A percentile compares a stretch with the other conserved stretches of the same genome.
Conservation (phyloP, 2,888 invertebrate genomes). For the Andrena haemorrhoa region DNA sequence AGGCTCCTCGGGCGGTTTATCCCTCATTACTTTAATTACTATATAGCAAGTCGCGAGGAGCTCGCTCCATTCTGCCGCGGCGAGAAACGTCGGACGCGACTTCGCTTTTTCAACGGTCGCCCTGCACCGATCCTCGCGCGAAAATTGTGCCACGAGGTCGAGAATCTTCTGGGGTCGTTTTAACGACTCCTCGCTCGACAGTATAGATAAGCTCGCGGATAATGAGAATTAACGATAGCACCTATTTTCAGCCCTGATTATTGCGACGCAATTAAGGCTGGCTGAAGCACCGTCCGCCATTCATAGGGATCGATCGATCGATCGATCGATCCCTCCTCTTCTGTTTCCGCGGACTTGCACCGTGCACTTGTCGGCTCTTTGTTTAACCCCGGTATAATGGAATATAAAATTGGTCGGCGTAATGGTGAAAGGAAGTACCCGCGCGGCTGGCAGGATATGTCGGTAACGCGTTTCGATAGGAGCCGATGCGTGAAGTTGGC, state of each 20-base stretch:
- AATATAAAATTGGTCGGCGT: background rate
- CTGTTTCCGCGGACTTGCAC: too few relatives aligned
- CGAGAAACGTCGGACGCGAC: slow-evolving; percentile 38
- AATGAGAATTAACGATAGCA: slow-evolving; percentile 39
- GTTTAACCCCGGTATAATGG: too few relatives aligned
- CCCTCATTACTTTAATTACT: slow-evolving; percentile 71
- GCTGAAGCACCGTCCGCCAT: background rate
- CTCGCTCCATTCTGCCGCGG: slow-evolving; percentile 13
- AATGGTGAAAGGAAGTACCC: too few relatives aligned
- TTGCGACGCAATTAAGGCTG: slow-evolving; percentile 17
- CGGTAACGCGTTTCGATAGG: slow-evolving; percentile 4
- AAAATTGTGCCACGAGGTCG: slow-evolving; percentile 59
- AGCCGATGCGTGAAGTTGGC: slow-evolving; percentile 1
- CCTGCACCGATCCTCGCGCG: slow-evolving; percentile 23
- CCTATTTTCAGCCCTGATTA: slow-evolving; percentile 17
- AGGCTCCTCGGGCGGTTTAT: slow-evolving; percentile 65
- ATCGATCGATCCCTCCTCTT: background rate
- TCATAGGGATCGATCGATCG: background rate
- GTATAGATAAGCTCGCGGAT: background rate
- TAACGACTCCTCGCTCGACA: slow-evolving; percentile 24
- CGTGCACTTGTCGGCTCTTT: too few relatives aligned
- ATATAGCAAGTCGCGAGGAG: slow-evolving; percentile 36
- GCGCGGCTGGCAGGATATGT: background rate
- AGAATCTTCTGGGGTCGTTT: slow-evolving; percentile 19
- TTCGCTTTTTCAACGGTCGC: slow-evolving; percentile 16